These are phyloP conservation scores for Theonella swinhoei DNA, from an alignment of 37 sponge, comb jelly and placozoan species.

Conservation along the genomic window DNA sequence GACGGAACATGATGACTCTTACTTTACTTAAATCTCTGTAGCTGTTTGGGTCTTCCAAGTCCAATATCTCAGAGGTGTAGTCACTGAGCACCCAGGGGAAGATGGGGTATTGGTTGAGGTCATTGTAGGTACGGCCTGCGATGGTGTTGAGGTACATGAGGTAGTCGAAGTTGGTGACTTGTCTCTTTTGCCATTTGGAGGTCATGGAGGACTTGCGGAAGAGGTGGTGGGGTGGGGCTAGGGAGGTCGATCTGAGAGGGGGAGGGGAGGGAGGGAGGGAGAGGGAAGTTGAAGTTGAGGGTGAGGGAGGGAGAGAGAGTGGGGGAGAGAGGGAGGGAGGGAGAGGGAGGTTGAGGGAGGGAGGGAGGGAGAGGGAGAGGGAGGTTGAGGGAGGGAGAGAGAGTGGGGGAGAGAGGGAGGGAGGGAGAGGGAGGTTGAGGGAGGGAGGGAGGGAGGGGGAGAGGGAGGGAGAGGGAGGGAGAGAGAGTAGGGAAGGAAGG, in stretches of 20 bases:
- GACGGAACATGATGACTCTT: no score
- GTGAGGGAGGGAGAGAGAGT: neutral
- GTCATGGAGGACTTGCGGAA: constrained; percentile 82
- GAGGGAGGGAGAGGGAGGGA: neutral
- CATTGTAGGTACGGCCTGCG: constrained; percentile 88
- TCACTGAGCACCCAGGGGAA: constrained; percentile 92
- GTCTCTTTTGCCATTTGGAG: constrained; percentile 75
- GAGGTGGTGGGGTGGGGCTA: constrained; percentile 64
- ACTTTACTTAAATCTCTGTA: constrained; percentile 84
- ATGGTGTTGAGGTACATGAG: constrained; percentile 92
- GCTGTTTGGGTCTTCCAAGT: constrained; percentile 69
- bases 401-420: neutral
- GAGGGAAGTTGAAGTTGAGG: neutral
- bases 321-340: neutral
- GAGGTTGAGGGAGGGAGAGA: neutral
- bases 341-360: neutral
- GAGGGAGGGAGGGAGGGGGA: neutral
- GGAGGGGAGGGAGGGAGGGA: neutral
- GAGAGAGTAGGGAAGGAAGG: neutral
- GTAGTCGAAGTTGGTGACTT: constrained; percentile 91
- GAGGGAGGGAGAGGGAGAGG: neutral
- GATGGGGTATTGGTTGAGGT: constrained; percentile 91
- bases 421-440: neutral
- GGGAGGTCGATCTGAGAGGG: constrained; percentile 50
- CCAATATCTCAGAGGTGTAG: constrained; percentile 68